Evolutionary conservation across 2,797 vertebrate species (phyloP).

Genomic region (Eulemur mongoz): DNA sequence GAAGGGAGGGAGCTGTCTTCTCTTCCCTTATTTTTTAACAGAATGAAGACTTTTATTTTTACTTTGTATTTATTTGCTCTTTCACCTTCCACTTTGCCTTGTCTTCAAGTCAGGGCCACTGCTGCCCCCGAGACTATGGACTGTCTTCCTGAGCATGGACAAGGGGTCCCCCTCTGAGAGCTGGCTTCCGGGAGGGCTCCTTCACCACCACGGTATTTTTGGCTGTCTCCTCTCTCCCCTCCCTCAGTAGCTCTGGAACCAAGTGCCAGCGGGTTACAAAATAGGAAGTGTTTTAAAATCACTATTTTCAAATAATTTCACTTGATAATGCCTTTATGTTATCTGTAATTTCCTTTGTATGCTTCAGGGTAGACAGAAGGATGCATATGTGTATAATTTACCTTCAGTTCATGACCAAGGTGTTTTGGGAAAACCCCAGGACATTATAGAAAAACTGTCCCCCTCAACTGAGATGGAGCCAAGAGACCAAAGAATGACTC

Average conservation of each 20-base stretch:
- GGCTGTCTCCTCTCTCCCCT: neutral
- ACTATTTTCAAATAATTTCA: neutral
- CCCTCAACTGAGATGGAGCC: neutral
- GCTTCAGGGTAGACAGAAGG: neutral
- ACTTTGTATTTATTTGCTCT: neutral
- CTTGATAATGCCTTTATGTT: accelerated
- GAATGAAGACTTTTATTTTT: too few species aligned
- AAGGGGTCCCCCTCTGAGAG: neutral
- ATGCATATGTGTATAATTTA: accelerated
- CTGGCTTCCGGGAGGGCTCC: accelerated
- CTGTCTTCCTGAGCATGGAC: neutral
- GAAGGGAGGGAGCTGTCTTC: accelerated
- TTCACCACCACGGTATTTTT: accelerated
- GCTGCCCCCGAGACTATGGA: neutral
- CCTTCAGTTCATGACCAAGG: neutral
- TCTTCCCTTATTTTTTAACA: neutral
- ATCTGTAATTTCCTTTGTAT: neutral
- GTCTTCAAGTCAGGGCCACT: accelerated
- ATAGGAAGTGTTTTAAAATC: neutral
- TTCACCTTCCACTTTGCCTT: accelerated
- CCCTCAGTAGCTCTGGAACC: neutral
- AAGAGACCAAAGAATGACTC: neutral
- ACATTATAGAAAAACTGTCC: neutral
- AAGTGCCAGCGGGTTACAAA: neutral
- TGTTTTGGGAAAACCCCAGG: neutral